Conservation (phyloP, 1,140 invertebrate species). For the Bombus haemorrhoidalis region DNA sequence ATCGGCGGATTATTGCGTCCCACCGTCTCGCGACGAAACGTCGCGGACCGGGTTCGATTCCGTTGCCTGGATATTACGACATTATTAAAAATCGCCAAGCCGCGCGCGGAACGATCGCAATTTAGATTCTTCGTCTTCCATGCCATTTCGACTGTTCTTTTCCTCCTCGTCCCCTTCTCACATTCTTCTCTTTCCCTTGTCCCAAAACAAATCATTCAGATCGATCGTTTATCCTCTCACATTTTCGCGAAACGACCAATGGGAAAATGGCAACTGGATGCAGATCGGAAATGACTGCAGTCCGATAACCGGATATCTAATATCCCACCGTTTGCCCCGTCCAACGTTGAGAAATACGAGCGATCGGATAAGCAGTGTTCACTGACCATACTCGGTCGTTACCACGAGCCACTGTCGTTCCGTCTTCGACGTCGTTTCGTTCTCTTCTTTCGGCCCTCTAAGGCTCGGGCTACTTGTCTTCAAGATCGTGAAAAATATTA, state of each 20-base stretch:
- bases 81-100: slow-evolving; percentile 52
- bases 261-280: slow-evolving; percentile 63
- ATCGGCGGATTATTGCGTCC: slow-evolving; percentile 50
- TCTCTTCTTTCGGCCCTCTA: not conserved
- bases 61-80: slow-evolving; percentile 13
- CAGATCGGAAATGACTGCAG: slow-evolving; percentile 70
- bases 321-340: slow-evolving; percentile 70
- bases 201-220: slow-evolving; percentile 55
- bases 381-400: slow-evolving; percentile 53
- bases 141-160: slow-evolving; percentile 9
- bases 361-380: slow-evolving; percentile 70
- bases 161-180: not conserved
- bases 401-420: not conserved
- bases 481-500: not conserved
- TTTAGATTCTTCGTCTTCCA: slow-evolving; percentile 52
- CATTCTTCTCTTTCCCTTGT: not conserved
- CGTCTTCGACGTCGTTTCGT: not conserved
- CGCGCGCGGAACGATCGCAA: slow-evolving; percentile 18
- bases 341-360: slow-evolving; percentile 72
- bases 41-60: slow-evolving; percentile 41
- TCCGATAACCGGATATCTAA: slow-evolving; percentile 75
- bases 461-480: not conserved
- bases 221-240: slow-evolving; percentile 44
- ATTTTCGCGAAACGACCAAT: slow-evolving; percentile 47
- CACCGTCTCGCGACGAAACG: slow-evolving; percentile 41